Evolutionary conservation across 2,888 invertebrate species (phyloP).

Genomic region (Tetranychus truncatus): DNA sequence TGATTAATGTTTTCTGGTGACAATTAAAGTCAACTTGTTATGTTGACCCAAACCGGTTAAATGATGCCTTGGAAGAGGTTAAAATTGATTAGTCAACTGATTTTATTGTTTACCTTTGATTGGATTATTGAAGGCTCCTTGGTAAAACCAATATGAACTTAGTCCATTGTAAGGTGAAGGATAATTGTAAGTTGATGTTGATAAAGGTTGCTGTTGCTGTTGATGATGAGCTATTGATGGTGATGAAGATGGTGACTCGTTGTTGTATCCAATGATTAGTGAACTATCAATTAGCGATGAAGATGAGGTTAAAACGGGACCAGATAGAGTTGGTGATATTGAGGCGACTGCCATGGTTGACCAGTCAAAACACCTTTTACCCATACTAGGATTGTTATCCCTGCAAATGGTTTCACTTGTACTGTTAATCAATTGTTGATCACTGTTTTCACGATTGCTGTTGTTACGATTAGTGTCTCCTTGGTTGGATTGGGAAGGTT

Average conservation of each 20-base stretch:
- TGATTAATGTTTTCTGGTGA: neutral
- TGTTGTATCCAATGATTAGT: neutral
- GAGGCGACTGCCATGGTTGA: slow-evolving; percentile 1
- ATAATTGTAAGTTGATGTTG: neutral
- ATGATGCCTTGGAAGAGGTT: too few relatives aligned
- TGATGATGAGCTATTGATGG: neutral
- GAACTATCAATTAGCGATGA: neutral
- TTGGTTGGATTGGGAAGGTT: neutral
- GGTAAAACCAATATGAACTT: slow-evolving; percentile 9
- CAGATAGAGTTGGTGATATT: slow-evolving; percentile 2
- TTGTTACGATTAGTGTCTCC: neutral
- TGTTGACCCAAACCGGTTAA: too few relatives aligned
- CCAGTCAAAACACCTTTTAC: slow-evolving; percentile 6
- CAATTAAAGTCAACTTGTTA: neutral
- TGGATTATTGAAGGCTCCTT: slow-evolving; percentile 6
- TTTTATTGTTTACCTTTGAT: neutral
- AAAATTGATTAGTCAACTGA: neutral
- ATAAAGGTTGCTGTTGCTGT: neutral
- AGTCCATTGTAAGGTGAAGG: slow-evolving; percentile 8
- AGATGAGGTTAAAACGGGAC: neutral
- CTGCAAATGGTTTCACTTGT: neutral
- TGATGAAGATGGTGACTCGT: neutral
- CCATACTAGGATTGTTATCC: neutral
- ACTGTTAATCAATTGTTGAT: neutral
- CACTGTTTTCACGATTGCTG: neutral